phyloP scores from a whole-genome alignment of 1,140 invertebrate genomes.

The Lamellibrachia luymesi region DNA sequence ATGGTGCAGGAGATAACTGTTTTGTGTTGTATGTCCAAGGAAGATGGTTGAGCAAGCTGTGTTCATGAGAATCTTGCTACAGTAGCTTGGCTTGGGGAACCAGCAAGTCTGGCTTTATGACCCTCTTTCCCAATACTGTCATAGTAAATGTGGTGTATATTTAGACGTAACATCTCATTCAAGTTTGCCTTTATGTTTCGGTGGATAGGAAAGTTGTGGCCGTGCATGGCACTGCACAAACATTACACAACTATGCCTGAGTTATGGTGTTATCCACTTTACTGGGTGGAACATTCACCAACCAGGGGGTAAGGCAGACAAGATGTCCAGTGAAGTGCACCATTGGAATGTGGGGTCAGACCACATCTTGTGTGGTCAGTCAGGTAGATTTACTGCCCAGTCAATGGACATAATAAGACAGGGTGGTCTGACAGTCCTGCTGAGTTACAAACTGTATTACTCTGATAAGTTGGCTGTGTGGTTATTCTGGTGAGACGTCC shows the following conservation, averaged over 20 bases:
- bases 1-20: background rate
- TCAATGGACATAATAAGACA: background rate
- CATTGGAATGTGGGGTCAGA: background rate
- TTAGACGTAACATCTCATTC: background rate
- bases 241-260: background rate
- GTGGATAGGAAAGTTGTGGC: background rate
- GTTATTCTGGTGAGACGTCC: background rate
- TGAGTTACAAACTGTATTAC: background rate
- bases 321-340: background rate
- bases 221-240: background rate
- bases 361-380: background rate
- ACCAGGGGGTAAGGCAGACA: background rate
- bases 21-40: background rate
- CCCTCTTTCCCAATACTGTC: background rate
- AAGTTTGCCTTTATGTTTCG: background rate
- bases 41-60: background rate
- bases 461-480: background rate
- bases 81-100: background rate
- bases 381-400: background rate
- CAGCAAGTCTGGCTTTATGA: background rate
- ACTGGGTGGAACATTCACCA: background rate
- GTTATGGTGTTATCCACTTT: background rate
- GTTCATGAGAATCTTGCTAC: background rate
- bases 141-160: background rate
- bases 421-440: background rate